Conservation (phyloP, 2,113 vertebrate genomes). For the Cochlearius cochlearius region DNA sequence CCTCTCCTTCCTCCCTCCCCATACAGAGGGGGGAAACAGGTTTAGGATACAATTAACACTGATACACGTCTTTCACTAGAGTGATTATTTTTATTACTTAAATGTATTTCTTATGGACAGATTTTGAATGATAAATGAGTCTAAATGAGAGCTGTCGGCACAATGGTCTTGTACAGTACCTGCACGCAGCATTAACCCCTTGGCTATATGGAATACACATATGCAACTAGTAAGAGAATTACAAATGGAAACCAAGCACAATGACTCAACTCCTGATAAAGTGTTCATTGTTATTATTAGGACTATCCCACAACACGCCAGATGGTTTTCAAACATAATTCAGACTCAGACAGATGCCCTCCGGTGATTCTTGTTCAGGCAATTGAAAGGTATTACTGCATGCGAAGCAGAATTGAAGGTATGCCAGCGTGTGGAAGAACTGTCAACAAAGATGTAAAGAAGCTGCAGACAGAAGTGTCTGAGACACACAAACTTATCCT, state of each 20-base stretch:
- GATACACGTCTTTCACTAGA: neutral
- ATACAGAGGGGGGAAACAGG: neutral
- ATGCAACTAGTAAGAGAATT: neutral
- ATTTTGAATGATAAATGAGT: slow-evolving; percentile 1
- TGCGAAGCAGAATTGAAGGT: neutral
- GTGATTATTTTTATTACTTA: slow-evolving; percentile 23
- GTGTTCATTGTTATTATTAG: slow-evolving; percentile 15
- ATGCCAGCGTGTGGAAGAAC: neutral
- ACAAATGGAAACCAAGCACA: neutral
- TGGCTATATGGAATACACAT: neutral
- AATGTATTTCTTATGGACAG: neutral
- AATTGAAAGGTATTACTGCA: slow-evolving; percentile 14
- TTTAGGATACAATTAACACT: neutral
- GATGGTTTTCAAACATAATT: slow-evolving; percentile 32
- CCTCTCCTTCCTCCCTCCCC: neutral
- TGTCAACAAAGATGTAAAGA: neutral
- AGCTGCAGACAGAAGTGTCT: neutral
- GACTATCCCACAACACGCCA: slow-evolving; percentile 17
- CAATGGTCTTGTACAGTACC: neutral
- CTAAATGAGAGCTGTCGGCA: neutral
- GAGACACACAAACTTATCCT: neutral
- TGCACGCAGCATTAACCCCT: neutral
- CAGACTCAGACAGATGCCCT: slow-evolving; percentile 44
- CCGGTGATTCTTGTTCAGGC: slow-evolving; percentile 34
- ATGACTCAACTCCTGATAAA: slow-evolving; percentile 18